phyloP scores from a whole-genome alignment of 2,113 vertebrate genomes.

The Otolemur garnettii region DNA sequence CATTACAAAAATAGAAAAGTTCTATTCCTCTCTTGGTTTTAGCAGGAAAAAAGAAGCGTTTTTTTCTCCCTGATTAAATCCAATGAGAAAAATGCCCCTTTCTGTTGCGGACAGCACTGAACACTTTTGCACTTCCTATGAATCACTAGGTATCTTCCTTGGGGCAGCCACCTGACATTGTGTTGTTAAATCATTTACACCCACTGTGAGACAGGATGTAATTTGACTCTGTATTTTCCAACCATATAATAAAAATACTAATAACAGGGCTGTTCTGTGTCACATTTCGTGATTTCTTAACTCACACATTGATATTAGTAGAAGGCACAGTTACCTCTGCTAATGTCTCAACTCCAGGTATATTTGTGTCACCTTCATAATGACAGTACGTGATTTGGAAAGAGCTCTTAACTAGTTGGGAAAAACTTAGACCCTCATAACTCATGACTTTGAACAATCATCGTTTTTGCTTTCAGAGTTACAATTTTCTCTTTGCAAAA shows the following conservation, averaged over 20 bases:
- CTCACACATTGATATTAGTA: not conserved
- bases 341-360: not conserved
- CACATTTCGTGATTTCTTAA: not conserved
- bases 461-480: not conserved
- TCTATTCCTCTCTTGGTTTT: not conserved
- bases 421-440: not conserved
- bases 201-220: not conserved
- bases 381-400: not conserved
- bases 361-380: not conserved
- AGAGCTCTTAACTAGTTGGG: not conserved
- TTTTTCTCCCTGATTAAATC: not conserved
- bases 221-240: not conserved
- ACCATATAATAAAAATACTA: not conserved
- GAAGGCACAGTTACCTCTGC: not conserved
- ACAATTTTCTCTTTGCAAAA: slow-evolving; percentile 10
- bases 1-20: not conserved
- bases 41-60: not conserved
- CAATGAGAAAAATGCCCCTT: not conserved
- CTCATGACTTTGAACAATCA: not conserved
- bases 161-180: not conserved
- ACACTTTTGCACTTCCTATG: not conserved
- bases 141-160: not conserved
- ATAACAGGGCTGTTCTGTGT: not conserved
- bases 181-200: not conserved
- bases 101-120: not conserved